Conservation (phyloP, 2,888 invertebrate species). For the Brassicogethes aeneus region DNA sequence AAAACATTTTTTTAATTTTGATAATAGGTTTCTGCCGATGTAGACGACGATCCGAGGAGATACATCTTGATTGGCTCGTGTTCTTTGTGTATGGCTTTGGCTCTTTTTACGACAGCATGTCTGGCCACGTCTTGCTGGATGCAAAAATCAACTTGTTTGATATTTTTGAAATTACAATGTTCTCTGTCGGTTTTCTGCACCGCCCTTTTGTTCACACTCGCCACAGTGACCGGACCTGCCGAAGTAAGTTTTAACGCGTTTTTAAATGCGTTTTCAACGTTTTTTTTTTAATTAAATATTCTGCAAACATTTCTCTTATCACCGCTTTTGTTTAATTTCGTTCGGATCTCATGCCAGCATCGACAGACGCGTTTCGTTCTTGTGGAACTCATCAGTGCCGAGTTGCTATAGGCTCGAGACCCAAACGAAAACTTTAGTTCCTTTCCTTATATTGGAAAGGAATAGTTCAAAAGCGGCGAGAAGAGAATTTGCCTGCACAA, state of each 20-base stretch:
- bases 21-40: slow-evolving; percentile 30
- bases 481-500: no score
- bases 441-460: no score
- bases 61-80: slow-evolving; percentile 46
- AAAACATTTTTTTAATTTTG: no score
- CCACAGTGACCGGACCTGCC: slow-evolving; percentile 42
- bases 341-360: no score
- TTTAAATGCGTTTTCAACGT: background rate
- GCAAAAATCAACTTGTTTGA: slow-evolving; percentile 46
- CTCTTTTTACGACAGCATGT: slow-evolving; percentile 41
- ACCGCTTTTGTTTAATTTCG: no score
- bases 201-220: slow-evolving; percentile 52
- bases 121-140: slow-evolving; percentile 43
- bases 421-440: no score
- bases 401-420: no score
- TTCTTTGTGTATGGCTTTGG: slow-evolving; percentile 44
- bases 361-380: no score
- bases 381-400: no score
- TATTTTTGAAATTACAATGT: slow-evolving; percentile 60
- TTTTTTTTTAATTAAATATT: no score
- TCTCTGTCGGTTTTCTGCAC: slow-evolving; percentile 60
- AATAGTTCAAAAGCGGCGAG: no score
- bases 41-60: slow-evolving; percentile 23
- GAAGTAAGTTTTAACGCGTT: slow-evolving; percentile 32
- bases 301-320: no score